A percentile compares a stretch with the other conserved stretches of the same genome.
These are phyloP conservation scores for Agrochola litura DNA, from an alignment of 2,888 invertebrate genomes.

Conservation along the genomic window DNA sequence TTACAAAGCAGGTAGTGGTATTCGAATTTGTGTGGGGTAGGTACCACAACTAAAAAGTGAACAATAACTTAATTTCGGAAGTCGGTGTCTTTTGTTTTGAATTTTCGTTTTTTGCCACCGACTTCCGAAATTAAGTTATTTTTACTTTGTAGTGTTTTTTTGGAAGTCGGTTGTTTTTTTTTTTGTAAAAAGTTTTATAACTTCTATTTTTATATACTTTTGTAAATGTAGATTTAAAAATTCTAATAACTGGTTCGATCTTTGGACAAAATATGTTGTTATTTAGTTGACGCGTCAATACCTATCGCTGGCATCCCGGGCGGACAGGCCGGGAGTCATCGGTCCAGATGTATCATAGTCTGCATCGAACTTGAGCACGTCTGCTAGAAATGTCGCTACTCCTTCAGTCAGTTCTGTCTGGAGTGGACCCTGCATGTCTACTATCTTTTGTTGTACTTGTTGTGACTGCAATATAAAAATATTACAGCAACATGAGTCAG, in stretches of 20 bases:
- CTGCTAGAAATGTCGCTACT: constrained; percentile 91
- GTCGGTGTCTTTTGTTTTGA: no score
- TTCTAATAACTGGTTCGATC: no score
- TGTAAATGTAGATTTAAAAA: not conserved
- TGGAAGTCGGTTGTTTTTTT: no score
- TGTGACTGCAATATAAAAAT: constrained; percentile 86
- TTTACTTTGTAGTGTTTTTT: no score
- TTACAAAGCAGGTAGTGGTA: no score
- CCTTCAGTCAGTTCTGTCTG: constrained; percentile 93
- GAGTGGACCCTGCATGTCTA: constrained; percentile 93
- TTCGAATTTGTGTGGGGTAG: no score
- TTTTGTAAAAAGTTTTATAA: no score
- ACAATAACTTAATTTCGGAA: no score
- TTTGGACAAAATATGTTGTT: not conserved
- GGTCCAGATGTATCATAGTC: constrained; percentile 95
- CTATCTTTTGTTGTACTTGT: constrained; percentile 93
- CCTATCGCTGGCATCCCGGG: constrained; percentile 97
- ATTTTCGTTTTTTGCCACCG: no score
- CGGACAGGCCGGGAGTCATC: constrained; percentile 95
- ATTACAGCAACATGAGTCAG: not conserved
- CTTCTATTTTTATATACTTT: no score
- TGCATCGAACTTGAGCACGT: constrained; percentile 92
- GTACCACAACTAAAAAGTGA: no score
- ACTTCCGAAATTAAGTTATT: no score
- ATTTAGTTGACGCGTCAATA: constrained; percentile 66